phyloP scores from a whole-genome alignment of 2,797 vertebrate species.

The Etheostoma perlongum region DNA sequence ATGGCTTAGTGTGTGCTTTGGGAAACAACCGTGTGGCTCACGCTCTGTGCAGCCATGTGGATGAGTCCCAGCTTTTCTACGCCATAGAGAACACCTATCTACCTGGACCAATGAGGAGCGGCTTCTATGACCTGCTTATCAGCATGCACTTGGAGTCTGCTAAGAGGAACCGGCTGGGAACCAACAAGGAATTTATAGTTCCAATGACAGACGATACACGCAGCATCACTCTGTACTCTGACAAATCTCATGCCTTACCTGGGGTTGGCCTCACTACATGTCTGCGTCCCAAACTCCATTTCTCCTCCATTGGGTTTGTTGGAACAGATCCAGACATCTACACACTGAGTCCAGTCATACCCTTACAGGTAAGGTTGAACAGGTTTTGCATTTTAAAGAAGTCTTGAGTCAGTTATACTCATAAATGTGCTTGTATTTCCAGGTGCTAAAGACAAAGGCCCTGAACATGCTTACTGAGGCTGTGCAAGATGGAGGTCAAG shows the following conservation, averaged over 20 bases:
- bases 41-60: conserved; percentile 94
- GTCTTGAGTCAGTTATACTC: conserved; percentile 9
- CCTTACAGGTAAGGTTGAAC: conserved; percentile 81
- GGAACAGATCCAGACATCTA: conserved; percentile 85
- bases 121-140: conserved; percentile 95
- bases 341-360: conserved; percentile 88
- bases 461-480: conserved; percentile 94
- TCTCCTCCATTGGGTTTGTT: conserved; percentile 89
- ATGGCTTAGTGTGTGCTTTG: conserved; percentile 93
- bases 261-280: conserved; percentile 93
- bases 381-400: background rate
- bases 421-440: conserved; percentile 35
- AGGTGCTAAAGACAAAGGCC: conserved; percentile 89
- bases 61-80: conserved; percentile 94
- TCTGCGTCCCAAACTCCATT: conserved; percentile 91
- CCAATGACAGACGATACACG: conserved; percentile 92
- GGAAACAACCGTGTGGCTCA: conserved; percentile 98
- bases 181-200: conserved; percentile 95
- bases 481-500: conserved; percentile 92
- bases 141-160: conserved; percentile 96
- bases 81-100: conserved; percentile 93
- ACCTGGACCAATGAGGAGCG: conserved; percentile 91
- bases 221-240: conserved; percentile 88
- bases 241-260: conserved; percentile 87
- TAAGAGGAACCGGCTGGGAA: conserved; percentile 92